Conservation (phyloP, 35 echinoderm and acorn worm species). For the Diadema setosum region DNA sequence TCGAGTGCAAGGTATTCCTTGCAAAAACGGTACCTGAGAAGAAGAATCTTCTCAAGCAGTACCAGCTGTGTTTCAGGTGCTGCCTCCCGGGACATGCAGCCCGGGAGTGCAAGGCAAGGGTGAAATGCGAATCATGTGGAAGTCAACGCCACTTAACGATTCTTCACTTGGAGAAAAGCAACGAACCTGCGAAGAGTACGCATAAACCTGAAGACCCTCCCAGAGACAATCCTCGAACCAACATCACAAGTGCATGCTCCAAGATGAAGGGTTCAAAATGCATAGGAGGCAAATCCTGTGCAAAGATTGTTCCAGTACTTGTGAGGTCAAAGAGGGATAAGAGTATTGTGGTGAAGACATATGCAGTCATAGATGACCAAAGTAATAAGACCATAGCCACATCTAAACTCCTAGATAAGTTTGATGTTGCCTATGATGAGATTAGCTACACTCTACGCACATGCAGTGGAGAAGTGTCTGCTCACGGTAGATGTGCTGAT, state of each 20-base stretch:
- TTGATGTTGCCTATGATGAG: not conserved
- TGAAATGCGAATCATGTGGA: no score
- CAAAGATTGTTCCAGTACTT: slow-evolving; percentile 9
- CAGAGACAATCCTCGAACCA: not conserved
- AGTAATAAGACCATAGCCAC: not conserved
- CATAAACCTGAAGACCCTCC: not conserved
- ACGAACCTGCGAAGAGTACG: no score
- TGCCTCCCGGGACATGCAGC: no score
- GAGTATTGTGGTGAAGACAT: not conserved
- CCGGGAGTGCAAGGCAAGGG: no score
- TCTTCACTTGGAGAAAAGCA: not conserved
- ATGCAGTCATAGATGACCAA: not conserved
- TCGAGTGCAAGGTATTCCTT: not conserved
- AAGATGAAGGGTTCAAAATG: no score
- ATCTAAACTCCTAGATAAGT: not conserved
- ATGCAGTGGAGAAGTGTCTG: no score
- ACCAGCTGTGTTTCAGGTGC: no score
- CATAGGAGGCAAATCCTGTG: not conserved
- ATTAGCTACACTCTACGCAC: not conserved
- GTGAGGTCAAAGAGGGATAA: slow-evolving; percentile 19
- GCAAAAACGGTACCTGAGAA: not conserved
- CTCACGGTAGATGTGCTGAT: no score
- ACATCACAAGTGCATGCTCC: no score
- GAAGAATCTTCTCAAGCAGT: no score
- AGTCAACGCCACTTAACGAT: not conserved